Conservation (phyloP, 2,797 vertebrate species). For the Gobio occitaniae region DNA sequence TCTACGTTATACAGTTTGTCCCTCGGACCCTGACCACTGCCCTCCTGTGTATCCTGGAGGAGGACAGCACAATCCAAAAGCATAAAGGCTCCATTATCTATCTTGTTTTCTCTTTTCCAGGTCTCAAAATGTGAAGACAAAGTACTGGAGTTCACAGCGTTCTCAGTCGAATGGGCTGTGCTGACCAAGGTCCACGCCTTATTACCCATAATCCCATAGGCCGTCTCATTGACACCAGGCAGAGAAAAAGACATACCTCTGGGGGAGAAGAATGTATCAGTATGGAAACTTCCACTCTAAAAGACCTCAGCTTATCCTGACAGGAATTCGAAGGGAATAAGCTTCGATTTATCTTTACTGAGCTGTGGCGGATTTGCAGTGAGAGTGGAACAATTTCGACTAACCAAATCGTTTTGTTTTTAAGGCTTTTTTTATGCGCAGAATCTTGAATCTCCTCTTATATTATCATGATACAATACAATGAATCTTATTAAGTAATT, state of each 20-base stretch:
- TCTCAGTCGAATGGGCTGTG: conserved; percentile 22
- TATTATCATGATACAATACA: background rate
- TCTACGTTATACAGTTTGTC: background rate
- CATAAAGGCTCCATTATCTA: background rate
- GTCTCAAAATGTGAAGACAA: conserved; percentile 39
- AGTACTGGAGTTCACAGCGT: background rate
- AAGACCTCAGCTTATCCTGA: conserved; percentile 35
- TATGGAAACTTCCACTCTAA: conserved; percentile 41
- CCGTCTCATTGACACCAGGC: conserved; percentile 28
- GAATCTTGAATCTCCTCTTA: background rate
- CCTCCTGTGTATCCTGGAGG: conserved; percentile 6
- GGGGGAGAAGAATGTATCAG: conserved; percentile 34
- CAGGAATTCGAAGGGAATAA: conserved; percentile 50
- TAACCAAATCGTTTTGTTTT: conserved; percentile 20
- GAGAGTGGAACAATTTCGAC: background rate
- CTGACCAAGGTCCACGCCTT: conserved; percentile 43
- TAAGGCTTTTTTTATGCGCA: background rate
- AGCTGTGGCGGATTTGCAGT: conserved; percentile 44
- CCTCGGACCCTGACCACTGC: background rate
- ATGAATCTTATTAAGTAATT: background rate
- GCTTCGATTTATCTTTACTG: conserved; percentile 43
- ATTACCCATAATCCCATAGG: conserved; percentile 55
- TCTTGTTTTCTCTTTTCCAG: conserved; percentile 10
- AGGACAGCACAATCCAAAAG: background rate
- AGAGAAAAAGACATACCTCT: conserved; percentile 18